Conservation (phyloP, 1,140 invertebrate species). For the Melanaphis sacchari region DNA sequence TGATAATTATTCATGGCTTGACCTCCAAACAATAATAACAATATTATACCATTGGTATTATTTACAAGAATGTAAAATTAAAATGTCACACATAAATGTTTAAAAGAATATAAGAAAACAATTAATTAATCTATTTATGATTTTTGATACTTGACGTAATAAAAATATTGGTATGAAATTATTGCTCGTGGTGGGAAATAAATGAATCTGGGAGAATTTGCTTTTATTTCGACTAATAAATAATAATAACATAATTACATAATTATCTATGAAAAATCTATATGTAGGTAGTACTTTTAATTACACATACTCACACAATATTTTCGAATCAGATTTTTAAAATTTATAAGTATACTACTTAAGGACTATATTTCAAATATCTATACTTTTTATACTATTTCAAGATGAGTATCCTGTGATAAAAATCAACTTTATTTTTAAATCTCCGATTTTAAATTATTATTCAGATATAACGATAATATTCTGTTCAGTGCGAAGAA, state of each 20-base stretch:
- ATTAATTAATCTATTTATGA: neutral
- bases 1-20: constrained; percentile 39
- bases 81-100: neutral
- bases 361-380: too few relatives aligned
- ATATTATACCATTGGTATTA: neutral
- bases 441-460: too few relatives aligned
- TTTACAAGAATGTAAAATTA: neutral
- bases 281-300: too few relatives aligned
- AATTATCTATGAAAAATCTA: neutral
- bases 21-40: constrained; percentile 41
- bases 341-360: neutral
- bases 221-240: neutral
- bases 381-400: neutral
- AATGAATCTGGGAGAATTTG: neutral
- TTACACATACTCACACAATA: too few relatives aligned
- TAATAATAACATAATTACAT: too few relatives aligned
- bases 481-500: too few relatives aligned
- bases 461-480: too few relatives aligned
- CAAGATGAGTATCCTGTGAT: too few relatives aligned
- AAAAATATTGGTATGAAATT: neutral
- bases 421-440: neutral
- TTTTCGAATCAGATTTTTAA: neutral
- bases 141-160: neutral
- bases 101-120: neutral
- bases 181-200: neutral